Evolutionary conservation across 2,797 vertebrate genomes (phyloP).

Genomic region (Cephalopachus bancanus): DNA sequence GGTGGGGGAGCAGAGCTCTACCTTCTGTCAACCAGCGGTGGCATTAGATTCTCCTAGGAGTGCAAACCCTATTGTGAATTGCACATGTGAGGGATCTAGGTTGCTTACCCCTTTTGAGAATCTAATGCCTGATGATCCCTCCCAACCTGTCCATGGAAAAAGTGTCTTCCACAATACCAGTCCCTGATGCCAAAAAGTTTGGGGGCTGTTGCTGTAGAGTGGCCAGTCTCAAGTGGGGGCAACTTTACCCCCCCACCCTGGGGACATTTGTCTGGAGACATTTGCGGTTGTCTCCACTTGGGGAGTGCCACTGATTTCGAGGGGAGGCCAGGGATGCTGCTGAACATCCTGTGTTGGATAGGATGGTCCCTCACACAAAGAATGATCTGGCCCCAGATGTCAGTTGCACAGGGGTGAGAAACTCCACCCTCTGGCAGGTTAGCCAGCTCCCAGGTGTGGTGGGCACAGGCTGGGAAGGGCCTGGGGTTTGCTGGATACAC

Average conservation of each 20-base stretch:
- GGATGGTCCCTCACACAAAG: background rate
- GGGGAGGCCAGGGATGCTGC: background rate
- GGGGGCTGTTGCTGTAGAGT: no score
- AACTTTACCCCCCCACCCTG: accelerated
- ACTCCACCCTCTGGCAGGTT: background rate
- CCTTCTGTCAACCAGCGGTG: no score
- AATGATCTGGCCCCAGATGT: background rate
- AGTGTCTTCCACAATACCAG: no score
- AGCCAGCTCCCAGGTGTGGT: background rate
- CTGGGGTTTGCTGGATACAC: background rate
- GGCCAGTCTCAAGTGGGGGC: background rate
- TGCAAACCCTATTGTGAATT: no score
- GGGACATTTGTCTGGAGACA: background rate
- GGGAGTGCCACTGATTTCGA: no score
- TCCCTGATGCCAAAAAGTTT: no score
- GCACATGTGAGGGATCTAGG: no score
- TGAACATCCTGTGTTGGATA: accelerated
- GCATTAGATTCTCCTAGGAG: no score
- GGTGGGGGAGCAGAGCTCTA: no score
- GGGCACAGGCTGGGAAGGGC: background rate
- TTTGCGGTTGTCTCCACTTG: background rate
- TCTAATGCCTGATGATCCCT: no score
- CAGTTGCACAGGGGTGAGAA: background rate
- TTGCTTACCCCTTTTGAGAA: no score
- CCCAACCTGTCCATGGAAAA: no score